Conservation (phyloP, 2,888 invertebrate species). For the Xestoiulus laeticollis region DNA sequence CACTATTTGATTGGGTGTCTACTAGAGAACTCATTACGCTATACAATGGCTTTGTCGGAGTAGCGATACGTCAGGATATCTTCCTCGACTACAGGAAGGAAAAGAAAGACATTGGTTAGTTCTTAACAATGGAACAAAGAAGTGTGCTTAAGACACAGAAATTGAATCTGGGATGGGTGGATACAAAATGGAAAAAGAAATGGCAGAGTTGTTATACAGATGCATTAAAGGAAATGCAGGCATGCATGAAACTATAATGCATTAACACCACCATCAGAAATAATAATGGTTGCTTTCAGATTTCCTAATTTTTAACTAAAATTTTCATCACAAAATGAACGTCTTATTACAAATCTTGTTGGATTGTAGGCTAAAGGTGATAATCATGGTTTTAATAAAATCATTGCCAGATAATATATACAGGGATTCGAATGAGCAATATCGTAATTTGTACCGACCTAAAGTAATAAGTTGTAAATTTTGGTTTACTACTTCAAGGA, state of each 20-base stretch:
- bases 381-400: too few relatives aligned
- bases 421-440: too few relatives aligned
- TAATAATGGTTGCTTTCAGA: neutral
- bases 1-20: constrained; percentile 46
- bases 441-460: too few relatives aligned
- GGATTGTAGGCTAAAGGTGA: too few relatives aligned
- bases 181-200: neutral
- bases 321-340: too few relatives aligned
- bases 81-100: constrained; percentile 60
- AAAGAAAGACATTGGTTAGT: constrained; percentile 45
- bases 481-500: too few relatives aligned
- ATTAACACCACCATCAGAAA: neutral
- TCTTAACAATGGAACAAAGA: constrained; percentile 32
- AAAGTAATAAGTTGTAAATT: too few relatives aligned
- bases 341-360: too few relatives aligned
- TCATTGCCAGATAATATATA: too few relatives aligned
- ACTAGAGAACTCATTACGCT: constrained; percentile 46
- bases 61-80: constrained; percentile 56
- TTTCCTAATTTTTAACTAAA: too few relatives aligned
- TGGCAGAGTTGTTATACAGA: neutral
- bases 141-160: constrained; percentile 12
- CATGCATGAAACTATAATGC: neutral
- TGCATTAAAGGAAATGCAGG: neutral
- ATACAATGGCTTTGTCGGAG: constrained; percentile 55
- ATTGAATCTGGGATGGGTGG: neutral